Base-by-base conservation (phyloP, 1,140 invertebrate genomes). In the Psix sp. region DNA sequence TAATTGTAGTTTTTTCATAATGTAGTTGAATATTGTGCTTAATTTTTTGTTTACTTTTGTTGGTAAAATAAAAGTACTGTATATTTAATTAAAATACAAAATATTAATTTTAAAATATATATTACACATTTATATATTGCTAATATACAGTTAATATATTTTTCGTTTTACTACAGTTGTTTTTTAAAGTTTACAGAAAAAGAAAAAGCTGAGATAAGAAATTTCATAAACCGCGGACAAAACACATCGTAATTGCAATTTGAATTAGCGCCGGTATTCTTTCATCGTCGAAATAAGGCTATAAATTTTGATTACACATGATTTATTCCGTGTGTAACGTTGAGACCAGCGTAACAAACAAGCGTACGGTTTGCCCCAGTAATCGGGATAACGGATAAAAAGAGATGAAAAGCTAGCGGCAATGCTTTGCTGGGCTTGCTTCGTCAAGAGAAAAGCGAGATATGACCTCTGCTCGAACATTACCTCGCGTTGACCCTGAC, bases 221-320 rank as follows among this genome's bases (percentile, higher is more conserved):
- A n/a, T n/a, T n/a, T n/a, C n/a, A n/a, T n/a, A n/a, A n/a, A n/a
- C n/a, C n/a, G n/a, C n/a, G n/a, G n/a, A 9, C 35, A 26, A 5
- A 39, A 31, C 0, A 10, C 15, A 3, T n/a, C 17, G 18, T 43
- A 57, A 57, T 57, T 57, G 29, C 29, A 20, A 40, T 40, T 39
- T 16, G 26, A 49, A 60, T 60, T 60, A 48, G 18, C 31, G n/a
- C 26, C 26, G n/a, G 26, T 9, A 24, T 29, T 49, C 21, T 49
- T 40, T 35, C 26, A 51, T 24, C 46, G 18, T 11, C 20, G 38
- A 62, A 62, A 51, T 60, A 42, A 33, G 45, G 29, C 29, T 46
- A 62, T 62, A 62, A 40, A 62, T 62, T 49, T 62, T 62, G 15
- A 62, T 62, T 51, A 62, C 57, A 17, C 38, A 43, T 51, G 57